Base-by-base conservation (phyloP, 1,140 invertebrate genomes). In the Drosophila orosa region DNA sequence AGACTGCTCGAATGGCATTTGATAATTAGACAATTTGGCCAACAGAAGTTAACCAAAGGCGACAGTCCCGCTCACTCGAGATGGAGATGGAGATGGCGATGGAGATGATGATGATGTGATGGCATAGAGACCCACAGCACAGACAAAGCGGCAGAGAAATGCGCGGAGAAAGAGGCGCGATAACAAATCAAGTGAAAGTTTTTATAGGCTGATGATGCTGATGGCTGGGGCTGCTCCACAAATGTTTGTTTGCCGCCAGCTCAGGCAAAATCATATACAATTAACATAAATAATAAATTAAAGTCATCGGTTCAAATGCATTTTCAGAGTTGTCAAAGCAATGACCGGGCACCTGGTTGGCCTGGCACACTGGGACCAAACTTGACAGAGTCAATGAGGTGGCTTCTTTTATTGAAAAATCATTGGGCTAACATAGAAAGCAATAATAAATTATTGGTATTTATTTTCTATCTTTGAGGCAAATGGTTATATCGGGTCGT, bases 181-280 rank as follows among this genome's bases (percentile, higher is more conserved):
- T 72, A 72, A 72, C 50, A 72, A 72, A 72, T 72, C 68, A 72
- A 72, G 68, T 72, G 68, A 72, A 72, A 72, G 68, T 71, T 71
- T 71, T 58, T 71, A 71, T 71, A 71, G 67, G 65, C 67, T 57
- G 66, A 48, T 31, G 60, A 71, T 69, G 63, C 31, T n/a, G 61
- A 44, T 65, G 56, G 25, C 29, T 5, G 44, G 3, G 12, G 62
- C 37, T 68, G 67, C 65, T 69, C 61, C 35, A 68, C 24, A 68
- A 68, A 68, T 61, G 47, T 54, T 54, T 42, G 65, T 29, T 65
- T 15, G 62, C 39, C 40, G 62, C 42, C 29, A 50, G 27, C n/a
- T 50, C 47, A 57, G 35, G 67, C 39, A 71, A 71, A 71, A 71
- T 71, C 65, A 71, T 71, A 48, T 31, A 71, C 65, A 71, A 71